Percentiles rank a stretch among this genome's conserved stretches.
Evolutionary conservation across 2,113 vertebrate species (phyloP).

Genomic region (Eonycteris spelaea): DNA sequence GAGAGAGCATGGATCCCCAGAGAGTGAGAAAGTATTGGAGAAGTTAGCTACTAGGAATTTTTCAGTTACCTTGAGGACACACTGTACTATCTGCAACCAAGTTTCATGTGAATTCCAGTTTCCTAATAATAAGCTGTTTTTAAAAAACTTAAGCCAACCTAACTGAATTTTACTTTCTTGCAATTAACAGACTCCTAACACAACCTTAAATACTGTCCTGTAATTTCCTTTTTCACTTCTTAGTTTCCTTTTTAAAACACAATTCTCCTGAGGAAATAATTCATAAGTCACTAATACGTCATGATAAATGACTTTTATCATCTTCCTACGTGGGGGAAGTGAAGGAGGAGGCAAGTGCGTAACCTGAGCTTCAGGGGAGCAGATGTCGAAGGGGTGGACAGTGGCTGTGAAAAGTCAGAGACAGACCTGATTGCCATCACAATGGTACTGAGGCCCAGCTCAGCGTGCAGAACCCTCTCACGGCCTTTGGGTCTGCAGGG

Average conservation of each 20-base stretch:
- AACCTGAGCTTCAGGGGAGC: not conserved
- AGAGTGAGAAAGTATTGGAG: not conserved
- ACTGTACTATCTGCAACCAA: not conserved
- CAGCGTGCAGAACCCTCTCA: fast-evolving
- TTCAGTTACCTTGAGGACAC: not conserved
- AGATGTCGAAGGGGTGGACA: not conserved
- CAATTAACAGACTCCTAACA: not conserved
- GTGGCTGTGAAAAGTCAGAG: not conserved
- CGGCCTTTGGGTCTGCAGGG: not conserved
- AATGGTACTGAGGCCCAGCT: not conserved
- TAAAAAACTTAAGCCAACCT: not conserved
- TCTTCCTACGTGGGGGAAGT: not conserved
- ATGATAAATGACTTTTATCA: not conserved
- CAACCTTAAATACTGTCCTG: not conserved
- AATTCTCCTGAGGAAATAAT: not conserved
- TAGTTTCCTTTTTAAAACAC: not conserved
- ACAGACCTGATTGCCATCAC: not conserved
- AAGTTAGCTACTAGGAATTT: not conserved
- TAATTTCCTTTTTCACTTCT: not conserved
- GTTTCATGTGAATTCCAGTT: not conserved
- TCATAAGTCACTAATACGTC: not conserved
- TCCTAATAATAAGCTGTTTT: not conserved
- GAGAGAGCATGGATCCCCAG: not conserved
- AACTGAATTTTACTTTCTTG: constrained; percentile 14
- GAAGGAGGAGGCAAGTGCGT: not conserved